Evolutionary conservation across 2,797 vertebrate genomes (phyloP).

Genomic region (Acrossocheilus fasciatus): DNA sequence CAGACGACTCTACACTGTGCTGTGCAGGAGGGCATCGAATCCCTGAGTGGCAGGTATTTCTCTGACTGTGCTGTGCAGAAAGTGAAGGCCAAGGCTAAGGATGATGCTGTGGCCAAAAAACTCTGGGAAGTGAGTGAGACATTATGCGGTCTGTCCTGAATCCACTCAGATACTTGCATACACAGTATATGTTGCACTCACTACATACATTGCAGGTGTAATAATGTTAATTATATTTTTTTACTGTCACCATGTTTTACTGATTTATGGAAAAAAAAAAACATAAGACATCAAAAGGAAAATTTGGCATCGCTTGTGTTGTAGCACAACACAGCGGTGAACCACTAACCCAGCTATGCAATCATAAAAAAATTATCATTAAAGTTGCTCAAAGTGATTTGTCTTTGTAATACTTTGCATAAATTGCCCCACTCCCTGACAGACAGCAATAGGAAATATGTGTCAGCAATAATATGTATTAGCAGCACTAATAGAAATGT

Average conservation of each 20-base stretch:
- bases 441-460: background rate
- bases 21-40: conserved; percentile 72
- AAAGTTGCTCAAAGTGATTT: background rate
- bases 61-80: conserved; percentile 71
- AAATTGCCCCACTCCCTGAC: background rate
- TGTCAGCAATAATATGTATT: background rate
- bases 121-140: conserved; percentile 79
- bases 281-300: background rate
- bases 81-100: conserved; percentile 67
- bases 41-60: conserved; percentile 73
- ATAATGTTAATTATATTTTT: background rate
- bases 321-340: background rate
- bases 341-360: background rate
- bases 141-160: conserved; percentile 67
- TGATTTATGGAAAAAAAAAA: background rate
- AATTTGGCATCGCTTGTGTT: background rate
- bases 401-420: background rate
- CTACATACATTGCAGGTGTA: background rate
- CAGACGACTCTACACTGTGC: conserved; percentile 77
- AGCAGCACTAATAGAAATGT: background rate
- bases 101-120: conserved; percentile 73
- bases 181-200: background rate
- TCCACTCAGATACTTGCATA: background rate
- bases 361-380: background rate
- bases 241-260: background rate